Conservation (phyloP, 2,888 invertebrate species). For the Lasioglossum villosulum region DNA sequence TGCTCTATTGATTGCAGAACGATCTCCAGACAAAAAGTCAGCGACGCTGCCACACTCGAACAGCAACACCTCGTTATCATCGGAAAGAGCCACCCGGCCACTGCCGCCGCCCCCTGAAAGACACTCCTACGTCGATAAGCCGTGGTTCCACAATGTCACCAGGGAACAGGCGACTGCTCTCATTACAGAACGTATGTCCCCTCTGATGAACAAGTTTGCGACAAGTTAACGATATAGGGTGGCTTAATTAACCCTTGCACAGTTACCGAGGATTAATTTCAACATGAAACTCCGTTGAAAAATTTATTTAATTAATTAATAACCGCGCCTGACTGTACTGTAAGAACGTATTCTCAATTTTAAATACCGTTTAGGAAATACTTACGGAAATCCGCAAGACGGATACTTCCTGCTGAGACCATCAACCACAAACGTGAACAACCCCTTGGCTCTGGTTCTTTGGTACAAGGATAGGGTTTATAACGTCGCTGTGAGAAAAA, state of each 20-base stretch:
- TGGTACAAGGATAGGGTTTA: conserved; percentile 82
- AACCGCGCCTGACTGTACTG: not conserved
- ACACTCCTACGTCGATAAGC: conserved; percentile 77
- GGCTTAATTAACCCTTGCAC: not conserved
- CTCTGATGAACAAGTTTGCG: not conserved
- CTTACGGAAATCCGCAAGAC: conserved; percentile 78
- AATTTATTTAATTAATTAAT: not conserved
- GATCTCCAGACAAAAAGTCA: conserved; percentile 81
- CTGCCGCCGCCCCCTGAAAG: conserved; percentile 78
- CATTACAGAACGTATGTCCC: conserved; percentile 80
- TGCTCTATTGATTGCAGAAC: conserved; percentile 71
- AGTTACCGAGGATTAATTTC: not conserved
- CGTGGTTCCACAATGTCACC: conserved; percentile 82
- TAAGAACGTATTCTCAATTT: not conserved
- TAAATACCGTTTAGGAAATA: conserved; percentile 66
- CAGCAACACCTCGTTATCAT: conserved; percentile 75
- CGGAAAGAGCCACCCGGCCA: conserved; percentile 79
- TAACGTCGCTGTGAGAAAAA: conserved; percentile 83
- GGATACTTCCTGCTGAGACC: conserved; percentile 83
- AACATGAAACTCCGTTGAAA: not conserved
- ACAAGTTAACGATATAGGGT: not conserved
- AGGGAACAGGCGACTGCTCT: conserved; percentile 79
- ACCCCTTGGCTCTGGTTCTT: conserved; percentile 83
- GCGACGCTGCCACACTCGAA: conserved; percentile 78
- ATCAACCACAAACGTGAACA: conserved; percentile 80